Conservation (phyloP, 2,888 invertebrate species). For the Drosophila longiperda region DNA sequence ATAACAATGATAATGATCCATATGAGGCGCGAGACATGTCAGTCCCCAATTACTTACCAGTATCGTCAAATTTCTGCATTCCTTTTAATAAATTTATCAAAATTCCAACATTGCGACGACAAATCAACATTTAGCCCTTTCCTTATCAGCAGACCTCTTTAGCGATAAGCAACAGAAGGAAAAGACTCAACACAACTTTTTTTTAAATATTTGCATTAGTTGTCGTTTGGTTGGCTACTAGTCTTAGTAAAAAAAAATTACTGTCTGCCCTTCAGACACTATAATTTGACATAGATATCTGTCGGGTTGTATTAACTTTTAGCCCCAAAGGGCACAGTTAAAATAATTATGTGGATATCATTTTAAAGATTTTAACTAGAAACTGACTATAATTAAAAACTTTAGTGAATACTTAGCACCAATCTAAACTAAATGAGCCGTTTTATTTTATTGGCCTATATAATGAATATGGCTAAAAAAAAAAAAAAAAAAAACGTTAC, state of each 20-base stretch:
- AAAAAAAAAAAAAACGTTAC: conserved; percentile 30
- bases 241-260: conserved; percentile 25
- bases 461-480: conserved; percentile 51
- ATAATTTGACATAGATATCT: conserved; percentile 49
- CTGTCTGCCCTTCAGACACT: conserved; percentile 44
- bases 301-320: conserved; percentile 22
- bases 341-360: conserved; percentile 11
- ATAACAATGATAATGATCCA: conserved; percentile 20
- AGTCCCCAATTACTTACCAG: conserved; percentile 53
- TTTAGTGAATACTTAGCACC: conserved; percentile 25
- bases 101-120: conserved; percentile 32
- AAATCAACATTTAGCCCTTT: conserved; percentile 30
- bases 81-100: conserved; percentile 38
- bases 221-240: conserved; percentile 32
- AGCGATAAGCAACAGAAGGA: conserved; percentile 43
- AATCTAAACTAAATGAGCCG: conserved; percentile 44
- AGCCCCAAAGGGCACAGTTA: neutral
- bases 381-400: conserved; percentile 49
- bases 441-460: conserved; percentile 68
- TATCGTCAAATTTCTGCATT: conserved; percentile 37
- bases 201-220: conserved; percentile 54
- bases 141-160: conserved; percentile 46
- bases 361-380: neutral
- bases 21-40: conserved; percentile 40
- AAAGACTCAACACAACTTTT: conserved; percentile 31